Base-by-base conservation (phyloP, 1,140 invertebrate species). In the Zaprionus tsacasi region DNA sequence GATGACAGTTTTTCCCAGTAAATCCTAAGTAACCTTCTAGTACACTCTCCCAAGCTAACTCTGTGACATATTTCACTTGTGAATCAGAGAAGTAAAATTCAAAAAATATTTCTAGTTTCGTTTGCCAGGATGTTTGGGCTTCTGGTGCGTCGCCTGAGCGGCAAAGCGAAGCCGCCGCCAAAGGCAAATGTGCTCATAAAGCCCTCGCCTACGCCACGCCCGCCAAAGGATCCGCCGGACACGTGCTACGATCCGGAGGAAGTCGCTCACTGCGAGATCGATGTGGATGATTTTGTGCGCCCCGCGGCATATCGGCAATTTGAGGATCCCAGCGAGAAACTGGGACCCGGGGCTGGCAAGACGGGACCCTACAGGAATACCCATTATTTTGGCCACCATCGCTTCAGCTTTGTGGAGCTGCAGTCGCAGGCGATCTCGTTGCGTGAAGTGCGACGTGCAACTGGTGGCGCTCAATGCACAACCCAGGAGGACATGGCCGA, bases 181-280 rank as follows among this genome's bases (percentile, higher is more conserved):
- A 15, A 58, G 1, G 12, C n/a, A 3, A 61, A 50, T 30, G 11
- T 63, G n/a, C 38, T 25, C n/a, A 71, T 7, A 48, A 75, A 82
- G 7, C 63, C 17, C 0, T 81, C 75, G 6, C 91, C 88, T 35
- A 86, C 79, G 4, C 79, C 85, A 1, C 89, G 64, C n/a, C 89
- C 89, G 3, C 88, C 89, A 0, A 91, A 91, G 50, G 89, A 91
- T 68, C 89, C 85, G 0, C 83, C 89, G 0, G 83, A 85, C 15
- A 76, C 75, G 15, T 63, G 81, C 33, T 91, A 91, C 27, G 21
- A 61, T 6, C 81, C 89, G 0, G 2, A 12, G 0, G 38, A 35
- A 21, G 68, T 91, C 0, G 54, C 76, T 21, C 89, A 91, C 40
- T 35, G 67, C 0, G 79, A 55, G 0, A 52, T 92, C 2, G 71